Conservation (phyloP, 2,113 vertebrate species). For the Planiliza haematocheilus region DNA sequence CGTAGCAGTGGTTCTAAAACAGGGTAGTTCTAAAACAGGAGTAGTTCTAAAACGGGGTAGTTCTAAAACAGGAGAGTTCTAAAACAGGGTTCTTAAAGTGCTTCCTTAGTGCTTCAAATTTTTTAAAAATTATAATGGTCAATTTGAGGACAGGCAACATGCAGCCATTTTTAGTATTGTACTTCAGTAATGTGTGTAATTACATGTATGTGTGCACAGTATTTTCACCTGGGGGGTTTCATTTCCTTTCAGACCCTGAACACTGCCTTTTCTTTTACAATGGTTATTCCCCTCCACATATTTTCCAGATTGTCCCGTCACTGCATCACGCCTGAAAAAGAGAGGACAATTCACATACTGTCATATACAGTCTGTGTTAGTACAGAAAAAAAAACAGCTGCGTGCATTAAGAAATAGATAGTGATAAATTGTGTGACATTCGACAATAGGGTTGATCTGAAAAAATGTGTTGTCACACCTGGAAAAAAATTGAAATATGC, state of each 20-base stretch:
- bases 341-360: conserved; percentile 17
- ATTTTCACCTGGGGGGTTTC: conserved; percentile 54
- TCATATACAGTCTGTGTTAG: background rate
- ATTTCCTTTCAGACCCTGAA: conserved; percentile 15
- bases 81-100: no score
- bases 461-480: conserved; percentile 77
- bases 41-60: no score
- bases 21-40: no score
- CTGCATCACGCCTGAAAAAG: conserved; percentile 47
- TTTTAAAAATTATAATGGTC: no score
- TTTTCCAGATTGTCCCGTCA: conserved; percentile 9
- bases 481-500: conserved; percentile 80
- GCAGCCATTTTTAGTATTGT: no score
- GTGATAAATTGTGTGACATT: background rate
- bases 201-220: background rate
- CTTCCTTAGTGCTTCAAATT: no score
- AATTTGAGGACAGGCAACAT: no score
- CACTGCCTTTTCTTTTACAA: conserved; percentile 1
- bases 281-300: conserved; percentile 5
- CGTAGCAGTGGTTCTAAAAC: no score
- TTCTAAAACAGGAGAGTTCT: no score
- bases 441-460: no score
- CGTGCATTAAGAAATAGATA: background rate
- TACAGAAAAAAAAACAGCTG: background rate
- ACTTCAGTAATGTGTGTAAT: background rate